Percentiles rank a stretch among this genome's conserved stretches.
These are phyloP conservation scores for Nemoura dubitans DNA, from an alignment of 2,888 invertebrate genomes.

Conservation along the genomic window DNA sequence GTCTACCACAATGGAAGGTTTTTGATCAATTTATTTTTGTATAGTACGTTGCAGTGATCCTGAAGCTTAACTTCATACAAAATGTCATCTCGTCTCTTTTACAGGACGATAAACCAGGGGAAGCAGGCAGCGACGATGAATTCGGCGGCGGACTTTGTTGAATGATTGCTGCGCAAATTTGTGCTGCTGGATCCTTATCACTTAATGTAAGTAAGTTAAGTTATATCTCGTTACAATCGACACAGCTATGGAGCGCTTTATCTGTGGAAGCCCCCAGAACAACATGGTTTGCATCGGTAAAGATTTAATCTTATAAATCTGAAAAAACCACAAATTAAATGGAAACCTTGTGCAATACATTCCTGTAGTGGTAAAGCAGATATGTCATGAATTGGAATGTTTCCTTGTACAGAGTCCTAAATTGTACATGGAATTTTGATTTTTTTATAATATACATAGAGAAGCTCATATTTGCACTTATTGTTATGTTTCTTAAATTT, in stretches of 20 bases:
- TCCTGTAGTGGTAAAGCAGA: not conserved
- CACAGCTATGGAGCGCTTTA: not conserved
- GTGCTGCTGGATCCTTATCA: not conserved
- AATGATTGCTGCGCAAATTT: not conserved
- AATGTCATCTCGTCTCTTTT: not conserved
- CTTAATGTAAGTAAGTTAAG: not conserved
- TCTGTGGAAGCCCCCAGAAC: not conserved
- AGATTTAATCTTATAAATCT: not conserved
- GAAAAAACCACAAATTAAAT: not conserved
- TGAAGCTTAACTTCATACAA: too few relatives aligned
- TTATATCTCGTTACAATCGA: not conserved
- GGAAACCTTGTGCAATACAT: not conserved
- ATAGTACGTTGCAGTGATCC: too few relatives aligned
- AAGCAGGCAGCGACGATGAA: slow-evolving; percentile 45
- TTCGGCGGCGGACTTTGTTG: slow-evolving; percentile 46
- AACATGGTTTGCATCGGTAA: not conserved
- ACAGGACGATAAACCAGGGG: slow-evolving; percentile 7
- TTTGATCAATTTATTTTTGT: too few relatives aligned
- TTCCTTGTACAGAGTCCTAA: not conserved
- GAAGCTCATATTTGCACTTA: not conserved
- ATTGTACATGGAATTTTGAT: not conserved
- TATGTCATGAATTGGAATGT: not conserved
- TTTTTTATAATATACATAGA: not conserved
- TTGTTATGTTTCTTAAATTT: slow-evolving; percentile 8
- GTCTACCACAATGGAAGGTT: too few relatives aligned